Base-by-base conservation (phyloP, 2,797 vertebrate genomes). In the Hemibagrus guttatus region DNA sequence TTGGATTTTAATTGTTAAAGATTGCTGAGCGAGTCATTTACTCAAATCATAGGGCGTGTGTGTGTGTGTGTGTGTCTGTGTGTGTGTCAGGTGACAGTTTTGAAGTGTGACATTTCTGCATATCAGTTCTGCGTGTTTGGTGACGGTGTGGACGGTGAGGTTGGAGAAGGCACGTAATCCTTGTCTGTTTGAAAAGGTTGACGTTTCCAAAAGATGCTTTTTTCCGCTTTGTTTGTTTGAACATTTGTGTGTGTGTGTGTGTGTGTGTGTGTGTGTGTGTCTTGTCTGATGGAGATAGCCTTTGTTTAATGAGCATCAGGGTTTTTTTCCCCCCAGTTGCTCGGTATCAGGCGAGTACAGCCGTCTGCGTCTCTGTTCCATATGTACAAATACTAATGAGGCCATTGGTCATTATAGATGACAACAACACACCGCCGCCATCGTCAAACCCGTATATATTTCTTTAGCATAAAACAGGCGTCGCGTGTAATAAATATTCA, bases 121-220 rank as follows among this genome's bases (percentile, higher is more conserved):
- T 66, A 68, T 66, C n/a, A 82, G 0, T 82, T 23, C 42, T 7
- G 17, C 31, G 5, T 16, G 17, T 68, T 16, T 54, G 81, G 35
- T 14, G 28, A 63, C 3, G 17, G 58, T 69, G 7, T n/a, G n/a
- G n/a, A n/a, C 6, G 46, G 42, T 39, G 14, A 16, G 35, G 35
- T 14, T 71, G 52, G 26, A 59, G 17, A 59, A 66, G 59, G 23
- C 56, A 16, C 54, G 46, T 28, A 66, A 52, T 66, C 63, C 46
- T 82, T 35, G 58, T 54, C 42, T n/a, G 35, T 82, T 86, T 86
- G 82, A 83, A 87, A 86, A 90, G 89, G 89, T 90, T 87, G n/a
- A 26, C 64, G 54, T 87, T 66, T 52, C 46, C 19, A 9, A 64
- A 39, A 59, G 54, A 85, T 2, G 16, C 35, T 39, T 72, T 9